Percentiles rank a stretch among this genome's conserved stretches.
Conservation (phyloP, 2,113 vertebrate genomes). For the Hydrolagus affinis region DNA sequence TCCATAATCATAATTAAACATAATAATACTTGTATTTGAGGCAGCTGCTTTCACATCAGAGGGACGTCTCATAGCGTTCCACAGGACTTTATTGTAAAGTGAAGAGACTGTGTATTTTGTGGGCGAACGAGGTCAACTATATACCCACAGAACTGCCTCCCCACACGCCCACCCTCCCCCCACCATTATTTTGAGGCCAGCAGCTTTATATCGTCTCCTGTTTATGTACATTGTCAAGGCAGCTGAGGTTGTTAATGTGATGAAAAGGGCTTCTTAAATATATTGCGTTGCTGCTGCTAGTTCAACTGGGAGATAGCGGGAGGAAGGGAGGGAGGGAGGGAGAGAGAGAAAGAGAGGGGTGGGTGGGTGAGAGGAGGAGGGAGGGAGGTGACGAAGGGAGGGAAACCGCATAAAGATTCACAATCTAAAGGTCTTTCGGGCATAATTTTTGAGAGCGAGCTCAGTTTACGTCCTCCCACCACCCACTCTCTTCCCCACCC, state of each 20-base stretch:
- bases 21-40: too few relatives aligned
- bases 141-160: too few relatives aligned
- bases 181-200: too few relatives aligned
- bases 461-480: neutral
- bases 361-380: conserved; percentile 6
- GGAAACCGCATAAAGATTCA: neutral
- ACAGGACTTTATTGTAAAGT: too few relatives aligned
- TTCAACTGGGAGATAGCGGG: neutral
- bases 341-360: neutral
- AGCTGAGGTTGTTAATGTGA: too few relatives aligned
- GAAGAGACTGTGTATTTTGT: too few relatives aligned
- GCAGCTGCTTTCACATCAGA: too few relatives aligned
- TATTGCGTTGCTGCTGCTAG: neutral
- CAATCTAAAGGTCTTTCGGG: neutral
- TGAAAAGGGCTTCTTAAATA: neutral
- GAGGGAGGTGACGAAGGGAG: neutral
- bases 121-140: too few relatives aligned
- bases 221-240: neutral
- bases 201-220: neutral
- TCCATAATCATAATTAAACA: too few relatives aligned
- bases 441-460: neutral
- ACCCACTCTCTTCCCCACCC: neutral
- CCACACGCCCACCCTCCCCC: too few relatives aligned
- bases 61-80: too few relatives aligned
- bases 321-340: neutral